A percentile compares a stretch with the other conserved stretches of the same genome.
phyloP scores from a whole-genome alignment of 2,113 vertebrate species.

The Poecile atricapillus region DNA sequence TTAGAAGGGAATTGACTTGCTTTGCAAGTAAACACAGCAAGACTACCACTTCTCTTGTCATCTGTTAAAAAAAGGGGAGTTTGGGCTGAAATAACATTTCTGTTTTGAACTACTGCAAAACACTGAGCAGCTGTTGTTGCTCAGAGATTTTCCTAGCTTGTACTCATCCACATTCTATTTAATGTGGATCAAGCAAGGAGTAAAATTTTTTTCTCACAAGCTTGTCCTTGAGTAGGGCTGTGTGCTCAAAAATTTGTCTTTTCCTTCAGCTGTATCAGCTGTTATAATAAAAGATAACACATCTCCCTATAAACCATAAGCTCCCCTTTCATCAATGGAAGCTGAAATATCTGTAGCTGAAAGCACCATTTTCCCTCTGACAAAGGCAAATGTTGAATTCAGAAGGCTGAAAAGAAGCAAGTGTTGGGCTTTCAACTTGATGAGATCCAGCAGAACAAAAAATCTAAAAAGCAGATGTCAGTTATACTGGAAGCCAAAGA shows the following conservation, averaged over 20 bases:
- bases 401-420: slow-evolving; percentile 1
- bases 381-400: neutral
- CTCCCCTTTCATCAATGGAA: neutral
- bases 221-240: neutral
- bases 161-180: neutral
- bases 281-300: neutral
- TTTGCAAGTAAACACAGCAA: neutral
- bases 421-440: neutral
- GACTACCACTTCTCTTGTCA: neutral
- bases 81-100: neutral
- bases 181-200: neutral
- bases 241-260: neutral
- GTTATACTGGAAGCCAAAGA: neutral
- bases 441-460: neutral
- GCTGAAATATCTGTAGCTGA: neutral
- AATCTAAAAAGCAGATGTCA: neutral
- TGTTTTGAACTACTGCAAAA: neutral
- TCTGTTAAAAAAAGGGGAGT: neutral
- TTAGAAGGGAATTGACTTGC: neutral
- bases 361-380: neutral
- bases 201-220: neutral
- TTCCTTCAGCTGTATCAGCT: slow-evolving; percentile 13
- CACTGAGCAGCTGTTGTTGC: neutral
- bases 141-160: neutral
- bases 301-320: neutral